Percentiles rank a stretch among this genome's conserved stretches.
These are phyloP conservation scores for Hyphantria cunea DNA, from an alignment of 1,140 invertebrate genomes.

Conservation along the genomic window DNA sequence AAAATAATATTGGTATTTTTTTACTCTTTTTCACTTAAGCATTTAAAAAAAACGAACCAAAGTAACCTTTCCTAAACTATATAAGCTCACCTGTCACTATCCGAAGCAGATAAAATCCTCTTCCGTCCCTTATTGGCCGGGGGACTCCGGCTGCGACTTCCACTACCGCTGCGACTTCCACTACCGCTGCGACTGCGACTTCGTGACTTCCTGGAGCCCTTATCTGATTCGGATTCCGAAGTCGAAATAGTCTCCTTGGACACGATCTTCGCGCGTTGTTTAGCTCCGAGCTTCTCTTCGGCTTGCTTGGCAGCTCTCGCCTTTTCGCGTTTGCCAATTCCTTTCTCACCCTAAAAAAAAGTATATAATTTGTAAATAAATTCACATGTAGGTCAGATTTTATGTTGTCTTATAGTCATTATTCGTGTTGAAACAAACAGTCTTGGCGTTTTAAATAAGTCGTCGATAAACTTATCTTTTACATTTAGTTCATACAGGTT, in stretches of 20 bases:
- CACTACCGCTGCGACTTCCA: conserved; percentile 53
- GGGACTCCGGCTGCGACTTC: conserved; percentile 58
- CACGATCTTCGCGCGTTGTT: conserved; percentile 93
- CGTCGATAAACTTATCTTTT: too few species aligned
- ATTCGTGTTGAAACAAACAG: too few species aligned
- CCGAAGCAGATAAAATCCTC: conserved; percentile 73
- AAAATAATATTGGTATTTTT: too few species aligned
- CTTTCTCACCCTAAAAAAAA: conserved; percentile 64
- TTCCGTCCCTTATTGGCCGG: conserved; percentile 62
- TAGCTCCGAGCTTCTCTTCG: conserved; percentile 88
- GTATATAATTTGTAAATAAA: background rate
- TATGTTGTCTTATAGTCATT: too few species aligned
- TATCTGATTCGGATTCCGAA: conserved; percentile 94
- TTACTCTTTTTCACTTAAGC: too few species aligned
- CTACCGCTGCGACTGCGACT: conserved; percentile 50
- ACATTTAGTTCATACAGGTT: too few species aligned
- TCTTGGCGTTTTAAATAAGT: too few species aligned
- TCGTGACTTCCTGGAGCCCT: conserved; percentile 51
- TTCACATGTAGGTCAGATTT: background rate
- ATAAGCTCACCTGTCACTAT: conserved; percentile 65
- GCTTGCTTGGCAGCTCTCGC: conserved; percentile 69
- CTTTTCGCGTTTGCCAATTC: conserved; percentile 63
- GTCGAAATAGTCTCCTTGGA: conserved; percentile 98
- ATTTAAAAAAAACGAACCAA: too few species aligned
- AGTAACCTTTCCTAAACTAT: too few species aligned